phyloP scores from a whole-genome alignment of 2,888 invertebrate genomes.

The Drosophila neoperkinsi region DNA sequence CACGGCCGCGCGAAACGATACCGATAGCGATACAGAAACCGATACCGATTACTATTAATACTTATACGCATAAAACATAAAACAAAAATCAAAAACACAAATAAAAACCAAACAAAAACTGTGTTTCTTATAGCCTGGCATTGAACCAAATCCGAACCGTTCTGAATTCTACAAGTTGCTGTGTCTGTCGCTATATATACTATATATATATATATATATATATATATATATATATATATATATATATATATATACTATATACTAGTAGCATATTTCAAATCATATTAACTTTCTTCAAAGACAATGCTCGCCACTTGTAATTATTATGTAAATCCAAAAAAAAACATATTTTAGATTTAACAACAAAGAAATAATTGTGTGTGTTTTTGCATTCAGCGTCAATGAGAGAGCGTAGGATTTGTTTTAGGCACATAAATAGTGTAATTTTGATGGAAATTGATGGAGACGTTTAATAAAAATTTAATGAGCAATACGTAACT shows the following conservation, averaged over 20 bases:
- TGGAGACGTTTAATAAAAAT: constrained; percentile 72
- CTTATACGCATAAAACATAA: constrained; percentile 50
- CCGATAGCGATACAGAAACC: constrained; percentile 36
- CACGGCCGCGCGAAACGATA: constrained; percentile 66
- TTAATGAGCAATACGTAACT: too few species aligned
- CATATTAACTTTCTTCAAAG: constrained; percentile 50
- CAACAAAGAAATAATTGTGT: constrained; percentile 40
- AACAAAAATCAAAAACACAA: constrained; percentile 33
- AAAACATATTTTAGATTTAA: constrained; percentile 62
- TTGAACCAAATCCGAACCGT: constrained; percentile 1
- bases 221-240: neutral
- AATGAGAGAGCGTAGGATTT: constrained; percentile 50
- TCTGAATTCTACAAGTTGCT: constrained; percentile 29
- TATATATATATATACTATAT: constrained; percentile 25
- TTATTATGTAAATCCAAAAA: constrained; percentile 75
- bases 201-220: constrained; percentile 20
- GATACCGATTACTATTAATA: constrained; percentile 61
- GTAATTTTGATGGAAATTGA: constrained; percentile 63
- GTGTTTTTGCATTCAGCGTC: constrained; percentile 58
- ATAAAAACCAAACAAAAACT: constrained; percentile 48
- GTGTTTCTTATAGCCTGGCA: constrained; percentile 48
- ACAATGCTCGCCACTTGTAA: constrained; percentile 60
- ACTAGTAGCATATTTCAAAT: constrained; percentile 39
- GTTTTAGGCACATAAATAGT: constrained; percentile 77
- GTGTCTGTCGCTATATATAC: constrained; percentile 30